Percentiles rank a stretch among this genome's conserved stretches.
phyloP scores from a whole-genome alignment of 2,888 invertebrate genomes.

The Aspidiotus rigidus region DNA sequence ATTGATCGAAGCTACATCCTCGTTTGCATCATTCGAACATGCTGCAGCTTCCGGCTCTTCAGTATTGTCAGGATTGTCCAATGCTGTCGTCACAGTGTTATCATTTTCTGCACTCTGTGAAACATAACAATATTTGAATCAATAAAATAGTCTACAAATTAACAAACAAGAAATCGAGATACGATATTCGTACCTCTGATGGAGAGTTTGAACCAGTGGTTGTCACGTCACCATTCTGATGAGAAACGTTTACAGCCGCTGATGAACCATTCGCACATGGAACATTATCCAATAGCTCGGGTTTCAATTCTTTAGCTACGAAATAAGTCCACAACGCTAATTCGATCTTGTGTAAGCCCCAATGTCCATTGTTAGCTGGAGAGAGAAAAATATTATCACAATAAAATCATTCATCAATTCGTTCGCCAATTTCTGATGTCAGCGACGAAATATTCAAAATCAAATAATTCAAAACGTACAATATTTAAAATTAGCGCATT shows the following conservation, averaged over 20 bases:
- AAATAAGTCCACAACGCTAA: conserved; percentile 88
- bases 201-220: conserved; percentile 29
- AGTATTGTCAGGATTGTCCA: conserved; percentile 27
- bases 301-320: conserved; percentile 73
- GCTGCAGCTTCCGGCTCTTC: conserved; percentile 18
- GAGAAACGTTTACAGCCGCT: conserved; percentile 35
- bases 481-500: too few relatives aligned
- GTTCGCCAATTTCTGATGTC: neutral
- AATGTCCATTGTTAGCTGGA: conserved; percentile 45
- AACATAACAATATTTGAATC: neutral
- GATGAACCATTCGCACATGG: conserved; percentile 43
- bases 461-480: neutral
- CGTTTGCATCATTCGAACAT: conserved; percentile 22
- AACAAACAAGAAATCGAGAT: neutral
- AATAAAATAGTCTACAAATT: neutral
- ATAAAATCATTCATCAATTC: neutral
- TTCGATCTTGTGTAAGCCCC: conserved; percentile 66
- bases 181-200: conserved; percentile 28
- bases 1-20: conserved; percentile 49
- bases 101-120: conserved; percentile 10
- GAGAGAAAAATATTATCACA: conserved; percentile 19
- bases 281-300: conserved; percentile 71
- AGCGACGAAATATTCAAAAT: neutral
- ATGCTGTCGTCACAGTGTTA: conserved; percentile 39
- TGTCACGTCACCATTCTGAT: conserved; percentile 38